phyloP scores from a whole-genome alignment of 2,888 invertebrate genomes.

The Poecilobothrus nobilitatus region DNA sequence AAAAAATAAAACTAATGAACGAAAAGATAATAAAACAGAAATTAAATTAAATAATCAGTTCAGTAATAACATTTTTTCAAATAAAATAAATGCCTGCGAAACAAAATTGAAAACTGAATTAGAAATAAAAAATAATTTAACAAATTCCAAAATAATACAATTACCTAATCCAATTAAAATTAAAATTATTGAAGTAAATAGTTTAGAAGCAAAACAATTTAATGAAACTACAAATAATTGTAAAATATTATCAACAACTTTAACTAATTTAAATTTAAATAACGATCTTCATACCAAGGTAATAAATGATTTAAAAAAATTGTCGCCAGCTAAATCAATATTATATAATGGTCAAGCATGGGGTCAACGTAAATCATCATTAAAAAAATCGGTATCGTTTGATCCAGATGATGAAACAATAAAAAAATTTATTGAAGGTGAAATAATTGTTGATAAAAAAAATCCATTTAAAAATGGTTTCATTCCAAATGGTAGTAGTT shows the following conservation, averaged over 20 bases:
- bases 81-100: neutral
- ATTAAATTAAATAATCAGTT: too few relatives aligned
- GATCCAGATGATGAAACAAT: conserved; percentile 39
- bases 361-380: conserved; percentile 23
- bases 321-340: conserved; percentile 7
- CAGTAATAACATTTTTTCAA: neutral
- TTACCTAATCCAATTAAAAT: neutral
- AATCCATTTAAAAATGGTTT: conserved; percentile 39
- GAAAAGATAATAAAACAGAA: neutral
- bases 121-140: neutral
- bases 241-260: too few relatives aligned
- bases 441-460: conserved; percentile 41
- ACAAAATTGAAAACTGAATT: neutral
- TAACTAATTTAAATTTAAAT: neutral
- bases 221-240: neutral
- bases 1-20: neutral
- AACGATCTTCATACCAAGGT: neutral
- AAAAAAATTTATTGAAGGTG: conserved; percentile 39
- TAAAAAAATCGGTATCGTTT: conserved; percentile 39
- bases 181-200: neutral
- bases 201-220: neutral
- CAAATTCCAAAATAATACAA: neutral
- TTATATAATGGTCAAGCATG: neutral
- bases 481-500: conserved; percentile 15
- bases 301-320: neutral